Percentiles rank a stretch among this genome's conserved stretches.
phyloP scores from a whole-genome alignment of 2,113 vertebrate species.

The Calypte anna region DNA sequence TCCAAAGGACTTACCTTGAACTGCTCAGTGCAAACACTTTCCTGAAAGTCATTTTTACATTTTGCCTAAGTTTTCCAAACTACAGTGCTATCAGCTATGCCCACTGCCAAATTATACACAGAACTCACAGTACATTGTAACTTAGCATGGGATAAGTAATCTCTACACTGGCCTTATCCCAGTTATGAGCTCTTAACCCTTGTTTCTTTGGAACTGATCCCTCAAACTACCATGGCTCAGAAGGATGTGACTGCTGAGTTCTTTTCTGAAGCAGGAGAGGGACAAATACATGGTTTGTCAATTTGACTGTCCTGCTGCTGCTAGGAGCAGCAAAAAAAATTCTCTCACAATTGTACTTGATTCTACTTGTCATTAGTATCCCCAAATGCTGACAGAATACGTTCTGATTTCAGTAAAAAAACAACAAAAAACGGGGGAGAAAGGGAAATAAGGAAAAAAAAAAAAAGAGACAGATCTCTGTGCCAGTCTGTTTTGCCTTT shows the following conservation, averaged over 20 bases:
- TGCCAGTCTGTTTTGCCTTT: neutral
- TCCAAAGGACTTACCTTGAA: neutral
- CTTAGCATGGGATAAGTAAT: neutral
- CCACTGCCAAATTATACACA: neutral
- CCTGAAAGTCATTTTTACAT: neutral
- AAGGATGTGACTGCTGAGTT: neutral
- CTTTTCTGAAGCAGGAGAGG: neutral
- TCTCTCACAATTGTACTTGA: neutral
- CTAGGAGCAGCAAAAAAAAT: neutral
- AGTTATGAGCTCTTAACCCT: neutral
- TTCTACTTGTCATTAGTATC: neutral
- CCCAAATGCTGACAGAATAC: neutral
- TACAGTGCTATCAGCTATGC: neutral
- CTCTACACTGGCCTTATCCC: neutral
- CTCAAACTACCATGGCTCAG: neutral
- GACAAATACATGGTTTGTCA: neutral
- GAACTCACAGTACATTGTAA: neutral
- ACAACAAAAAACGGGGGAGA: neutral
- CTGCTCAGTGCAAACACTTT: neutral
- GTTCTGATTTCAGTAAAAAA: neutral
- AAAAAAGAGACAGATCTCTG: neutral
- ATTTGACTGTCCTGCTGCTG: neutral
- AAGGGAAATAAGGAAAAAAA: neutral
- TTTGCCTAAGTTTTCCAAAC: neutral
- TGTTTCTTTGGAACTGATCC: neutral